A percentile compares a stretch with the other conserved stretches of the same genome.
These are phyloP conservation scores for Helicorthomorpha holstii DNA, from an alignment of 1,140 invertebrate species.

Conservation along the genomic window DNA sequence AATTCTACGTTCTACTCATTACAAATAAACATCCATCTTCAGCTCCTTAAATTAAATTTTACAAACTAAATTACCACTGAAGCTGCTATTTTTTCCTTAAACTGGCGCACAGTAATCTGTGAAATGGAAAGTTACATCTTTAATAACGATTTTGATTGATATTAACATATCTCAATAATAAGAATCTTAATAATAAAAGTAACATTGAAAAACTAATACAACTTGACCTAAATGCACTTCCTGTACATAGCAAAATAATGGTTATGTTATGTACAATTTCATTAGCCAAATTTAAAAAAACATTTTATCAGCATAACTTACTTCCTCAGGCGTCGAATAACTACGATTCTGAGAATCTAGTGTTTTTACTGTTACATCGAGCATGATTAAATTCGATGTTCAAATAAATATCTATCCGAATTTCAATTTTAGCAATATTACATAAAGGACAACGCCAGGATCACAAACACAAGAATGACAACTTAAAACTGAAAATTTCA, in stretches of 20 bases:
- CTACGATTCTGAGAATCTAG: slow-evolving; percentile 77
- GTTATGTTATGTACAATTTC: background rate
- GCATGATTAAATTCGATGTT: slow-evolving; percentile 46
- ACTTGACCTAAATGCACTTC: background rate
- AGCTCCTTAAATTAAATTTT: slow-evolving; percentile 1
- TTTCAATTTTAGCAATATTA: background rate
- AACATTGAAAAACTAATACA: slow-evolving; percentile 3
- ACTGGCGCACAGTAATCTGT: background rate
- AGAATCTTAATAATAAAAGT: slow-evolving; percentile 1
- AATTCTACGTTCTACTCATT: background rate
- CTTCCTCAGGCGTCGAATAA: slow-evolving; percentile 70
- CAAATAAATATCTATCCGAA: background rate
- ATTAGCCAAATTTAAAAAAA: background rate
- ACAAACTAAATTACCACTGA: background rate
- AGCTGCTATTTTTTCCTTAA: background rate
- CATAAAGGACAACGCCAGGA: background rate
- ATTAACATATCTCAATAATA: background rate
- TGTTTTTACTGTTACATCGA: slow-evolving; percentile 77
- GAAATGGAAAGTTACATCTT: background rate
- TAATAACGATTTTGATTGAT: background rate
- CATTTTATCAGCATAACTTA: slow-evolving; percentile 32
- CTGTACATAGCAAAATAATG: background rate
- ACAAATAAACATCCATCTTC: background rate
- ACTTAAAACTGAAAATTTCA: too few relatives aligned
- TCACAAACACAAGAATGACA: too few relatives aligned